A percentile compares a stretch with the other conserved stretches of the same genome.
Evolutionary conservation across 2,113 vertebrate genomes (phyloP).

Genomic region (Paedocypris sp.): DNA sequence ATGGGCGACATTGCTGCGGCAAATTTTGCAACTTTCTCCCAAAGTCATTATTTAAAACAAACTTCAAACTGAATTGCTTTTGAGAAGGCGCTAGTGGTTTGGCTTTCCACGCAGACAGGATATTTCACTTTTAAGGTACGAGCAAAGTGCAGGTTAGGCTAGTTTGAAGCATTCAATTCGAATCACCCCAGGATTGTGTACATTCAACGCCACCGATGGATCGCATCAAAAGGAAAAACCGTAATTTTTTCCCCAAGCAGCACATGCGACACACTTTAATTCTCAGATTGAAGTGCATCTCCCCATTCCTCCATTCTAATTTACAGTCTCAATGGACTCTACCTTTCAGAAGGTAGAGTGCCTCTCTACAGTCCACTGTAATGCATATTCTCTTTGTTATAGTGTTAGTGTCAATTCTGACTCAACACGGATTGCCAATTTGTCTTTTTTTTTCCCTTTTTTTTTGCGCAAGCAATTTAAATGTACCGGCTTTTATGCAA

Average conservation of each 20-base stretch:
- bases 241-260: constrained; percentile 32
- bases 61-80: no score
- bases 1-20: no score
- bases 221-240: constrained; percentile 26
- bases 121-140: background rate
- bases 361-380: constrained; percentile 34
- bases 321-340: constrained; percentile 38
- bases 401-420: constrained; percentile 48
- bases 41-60: no score
- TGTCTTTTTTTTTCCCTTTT: constrained; percentile 83
- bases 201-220: constrained; percentile 13
- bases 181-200: constrained; percentile 11
- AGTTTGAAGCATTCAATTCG: background rate
- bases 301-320: constrained; percentile 33
- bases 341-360: constrained; percentile 40
- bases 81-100: background rate
- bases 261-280: constrained; percentile 19
- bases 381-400: constrained; percentile 50
- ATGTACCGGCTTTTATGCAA: constrained; percentile 90
- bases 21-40: no score
- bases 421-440: constrained; percentile 64
- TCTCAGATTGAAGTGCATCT: constrained; percentile 18
- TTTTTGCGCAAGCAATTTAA: constrained; percentile 68
- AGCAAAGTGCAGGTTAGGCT: background rate
- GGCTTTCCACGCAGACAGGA: no score